These are phyloP conservation scores for Pituophis catenifer DNA, from an alignment of 2,113 vertebrate genomes.

Conservation along the genomic window DNA sequence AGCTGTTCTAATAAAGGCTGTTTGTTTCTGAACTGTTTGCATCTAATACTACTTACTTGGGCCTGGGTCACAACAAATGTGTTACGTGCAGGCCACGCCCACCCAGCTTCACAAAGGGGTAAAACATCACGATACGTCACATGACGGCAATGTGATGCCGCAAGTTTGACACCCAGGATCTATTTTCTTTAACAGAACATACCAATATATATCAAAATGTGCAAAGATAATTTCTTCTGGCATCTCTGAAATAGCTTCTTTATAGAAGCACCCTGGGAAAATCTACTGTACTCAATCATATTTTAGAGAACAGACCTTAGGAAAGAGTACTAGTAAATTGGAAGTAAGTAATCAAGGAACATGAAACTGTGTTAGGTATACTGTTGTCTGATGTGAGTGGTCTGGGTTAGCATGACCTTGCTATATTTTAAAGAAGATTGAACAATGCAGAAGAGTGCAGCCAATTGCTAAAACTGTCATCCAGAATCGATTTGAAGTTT, in stretches of 20 bases:
- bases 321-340: not conserved
- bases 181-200: not conserved
- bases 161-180: not conserved
- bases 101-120: no score
- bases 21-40: no score
- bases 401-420: constrained; percentile 2
- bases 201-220: not conserved
- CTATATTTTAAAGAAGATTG: constrained; percentile 10
- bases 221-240: no score
- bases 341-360: not conserved
- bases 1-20: no score
- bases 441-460: constrained; percentile 16
- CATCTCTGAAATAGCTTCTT: not conserved
- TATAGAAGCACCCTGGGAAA: not conserved
- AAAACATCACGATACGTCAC: no score
- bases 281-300: not conserved
- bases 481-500: constrained; percentile 18
- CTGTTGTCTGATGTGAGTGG: not conserved
- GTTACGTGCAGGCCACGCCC: no score
- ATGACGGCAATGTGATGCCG: no score
- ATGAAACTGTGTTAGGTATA: not conserved
- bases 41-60: no score
- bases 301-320: not conserved
- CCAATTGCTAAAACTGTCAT: constrained; percentile 30
- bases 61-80: no score